Base-by-base conservation (phyloP, 1,140 invertebrate species). In the Drosophila tsacasi region DNA sequence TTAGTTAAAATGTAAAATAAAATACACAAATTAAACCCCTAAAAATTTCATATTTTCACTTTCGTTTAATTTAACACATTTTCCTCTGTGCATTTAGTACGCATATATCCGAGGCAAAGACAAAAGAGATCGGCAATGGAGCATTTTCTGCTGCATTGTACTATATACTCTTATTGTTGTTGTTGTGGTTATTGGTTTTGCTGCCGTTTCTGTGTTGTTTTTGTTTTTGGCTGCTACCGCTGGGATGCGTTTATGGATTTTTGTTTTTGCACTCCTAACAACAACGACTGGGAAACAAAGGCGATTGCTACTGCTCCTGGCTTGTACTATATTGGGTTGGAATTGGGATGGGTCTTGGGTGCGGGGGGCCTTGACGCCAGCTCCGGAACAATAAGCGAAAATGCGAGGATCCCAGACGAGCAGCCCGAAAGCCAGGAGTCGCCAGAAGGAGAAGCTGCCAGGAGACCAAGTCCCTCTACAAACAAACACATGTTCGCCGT, bases 211-310 rank as follows among this genome's bases (percentile, higher is more conserved):
- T 60, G 4, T 57, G 63, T 35, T 46, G 40, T 46, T 55, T 46
- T 58, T 78, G 75, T 62, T 76, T 32, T 79, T 71, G 65, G 77
- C 80, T 81, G 57, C 85, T 76, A 73, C 85, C 63, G 64, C 58
- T 68, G 69, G 65, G 83, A 71, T 71, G 85, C 84, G 81, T 83
- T 83, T 87, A 81, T 89, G 77, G 81, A 83, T 89, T 83, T 84
- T 74, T 47, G 65, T 80, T 87, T 85, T 80, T 83, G 72, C 84
- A 81, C 83, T 80, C 79, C 73, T 44, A 73, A 67, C 72, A 71
- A 65, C 68, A 71, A 65, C 68, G 78, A 54, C 78, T 62, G 54
- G 39, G 60, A 63, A 73, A 68, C 80, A 83, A 89, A 87, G 64
- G 72, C 79, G 76, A 58, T 61, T 80, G 76, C 68, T 47, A 19